Base-by-base conservation (phyloP, 2,113 vertebrate species). In the Ramphastos sulfuratus region DNA sequence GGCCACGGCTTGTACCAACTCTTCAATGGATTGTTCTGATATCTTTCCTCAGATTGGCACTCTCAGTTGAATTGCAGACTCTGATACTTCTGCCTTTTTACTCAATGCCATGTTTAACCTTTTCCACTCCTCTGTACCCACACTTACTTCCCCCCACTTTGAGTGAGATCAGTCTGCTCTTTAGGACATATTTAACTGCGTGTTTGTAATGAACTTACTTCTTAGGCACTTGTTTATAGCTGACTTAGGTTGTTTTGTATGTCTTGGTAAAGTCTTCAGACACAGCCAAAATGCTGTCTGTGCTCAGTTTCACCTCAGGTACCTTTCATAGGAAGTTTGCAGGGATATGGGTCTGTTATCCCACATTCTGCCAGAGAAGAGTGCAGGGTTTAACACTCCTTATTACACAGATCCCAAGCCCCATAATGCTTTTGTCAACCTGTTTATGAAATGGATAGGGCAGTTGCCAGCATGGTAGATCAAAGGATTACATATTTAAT, bases 401-500 rank as follows among this genome's bases (percentile, higher is more conserved):
- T 81, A 19, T 85, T 74, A 54, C 89, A 48, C 42, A 92, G 94
- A 91, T 87, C 75, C 75, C 84, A n/a, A 82, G 64, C 19, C 35
- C 59, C 67, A 24, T 39, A 74, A 91, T 25, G 60, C 75, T 94
- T 95, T 92, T 94, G 91, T 91, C 72, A 91, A 55, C 87, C 31
- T 80, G 71, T 67, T 93, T 73, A 74, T 92, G 71, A 89, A 93
- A 91, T 70, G 91, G 81, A 82, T 82, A 77, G 74, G 82, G 78
- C 67, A 85, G 33, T 76, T 89, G 75, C 78, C 64, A 81, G 55
- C 63, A 66, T 0, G 23, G 89, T 74, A 89, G 50, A 89, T 94
- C 96, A 96, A 80, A 96, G 85, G 92, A 94, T 96, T 94, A 95
- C 76, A 93, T 91, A 77, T 92, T 94, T 91, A 94, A 93, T 94